phyloP scores from a whole-genome alignment of 2,797 vertebrate species.

The Lepilemur ruficaudatus region DNA sequence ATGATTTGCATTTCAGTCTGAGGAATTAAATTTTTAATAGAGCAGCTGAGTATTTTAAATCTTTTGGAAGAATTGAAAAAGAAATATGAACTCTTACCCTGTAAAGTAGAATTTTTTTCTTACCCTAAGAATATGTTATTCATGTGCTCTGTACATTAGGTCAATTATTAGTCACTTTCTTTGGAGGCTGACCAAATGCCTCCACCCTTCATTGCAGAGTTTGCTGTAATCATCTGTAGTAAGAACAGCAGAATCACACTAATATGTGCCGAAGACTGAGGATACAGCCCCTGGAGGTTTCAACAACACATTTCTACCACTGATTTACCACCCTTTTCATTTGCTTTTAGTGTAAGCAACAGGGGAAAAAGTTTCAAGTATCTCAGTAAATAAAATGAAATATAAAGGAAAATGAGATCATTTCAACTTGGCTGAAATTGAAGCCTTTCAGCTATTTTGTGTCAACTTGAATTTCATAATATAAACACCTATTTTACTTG shows the following conservation, averaged over 20 bases:
- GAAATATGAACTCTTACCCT: constrained; percentile 85
- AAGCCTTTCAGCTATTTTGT: constrained; percentile 80
- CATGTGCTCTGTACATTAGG: constrained; percentile 88
- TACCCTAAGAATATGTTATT: constrained; percentile 87
- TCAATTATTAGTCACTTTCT: constrained; percentile 89
- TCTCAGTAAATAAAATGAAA: constrained; percentile 78
- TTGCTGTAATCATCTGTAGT: constrained; percentile 81
- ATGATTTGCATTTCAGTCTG: constrained; percentile 80
- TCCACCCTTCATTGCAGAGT: constrained; percentile 85
- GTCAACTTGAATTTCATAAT: constrained; percentile 83
- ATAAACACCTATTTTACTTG: constrained; percentile 79
- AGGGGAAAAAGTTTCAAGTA: constrained; percentile 70
- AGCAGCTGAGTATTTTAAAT: constrained; percentile 85
- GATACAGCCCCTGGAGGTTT: constrained; percentile 63
- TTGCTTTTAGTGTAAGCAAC: constrained; percentile 58
- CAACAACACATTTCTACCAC: constrained; percentile 64
- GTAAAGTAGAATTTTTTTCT: constrained; percentile 83
- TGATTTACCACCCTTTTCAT: constrained; percentile 72
- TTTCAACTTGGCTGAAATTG: constrained; percentile 72
- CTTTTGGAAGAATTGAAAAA: constrained; percentile 86
- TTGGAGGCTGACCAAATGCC: constrained; percentile 85
- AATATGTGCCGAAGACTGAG: constrained; percentile 68
- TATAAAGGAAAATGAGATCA: constrained; percentile 76
- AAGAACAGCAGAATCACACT: constrained; percentile 77
- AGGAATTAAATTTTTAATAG: constrained; percentile 82